phyloP scores from a whole-genome alignment of 2,113 vertebrate genomes.

The Phyllopteryx taeniolatus region DNA sequence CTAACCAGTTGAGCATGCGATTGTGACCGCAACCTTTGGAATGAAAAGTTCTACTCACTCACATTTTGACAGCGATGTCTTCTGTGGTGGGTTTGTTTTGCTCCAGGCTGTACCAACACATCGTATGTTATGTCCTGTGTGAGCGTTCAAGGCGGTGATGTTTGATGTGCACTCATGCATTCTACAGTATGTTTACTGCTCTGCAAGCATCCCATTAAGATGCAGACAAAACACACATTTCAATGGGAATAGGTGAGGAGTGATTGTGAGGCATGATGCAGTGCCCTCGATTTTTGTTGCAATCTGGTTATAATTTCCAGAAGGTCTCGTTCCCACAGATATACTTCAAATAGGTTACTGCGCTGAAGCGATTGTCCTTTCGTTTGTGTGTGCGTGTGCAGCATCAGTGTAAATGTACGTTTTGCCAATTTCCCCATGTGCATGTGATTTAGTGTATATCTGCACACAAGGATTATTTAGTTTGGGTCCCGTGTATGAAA shows the following conservation, averaged over 20 bases:
- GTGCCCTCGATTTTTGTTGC: slow-evolving; percentile 62
- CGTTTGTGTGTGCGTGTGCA: slow-evolving; percentile 20
- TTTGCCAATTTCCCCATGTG: slow-evolving; percentile 14
- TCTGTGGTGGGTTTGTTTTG: slow-evolving; percentile 12
- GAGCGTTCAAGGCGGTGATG: slow-evolving; percentile 11
- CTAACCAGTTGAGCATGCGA: background rate
- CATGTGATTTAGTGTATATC: background rate
- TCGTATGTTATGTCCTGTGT: background rate
- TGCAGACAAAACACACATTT: slow-evolving; percentile 10
- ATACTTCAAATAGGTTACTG: slow-evolving; percentile 64
- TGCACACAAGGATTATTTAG: slow-evolving; percentile 9
- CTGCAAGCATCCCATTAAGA: slow-evolving; percentile 9
- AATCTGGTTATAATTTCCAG: slow-evolving; percentile 45
- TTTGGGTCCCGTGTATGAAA: slow-evolving; percentile 47
- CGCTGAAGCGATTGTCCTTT: slow-evolving; percentile 53
- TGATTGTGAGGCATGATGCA: slow-evolving; percentile 60
- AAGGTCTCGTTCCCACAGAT: slow-evolving; percentile 36
- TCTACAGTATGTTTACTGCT: slow-evolving; percentile 11
- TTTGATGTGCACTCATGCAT: slow-evolving; percentile 12
- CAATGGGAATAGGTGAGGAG: too few species aligned
- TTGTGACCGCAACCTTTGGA: slow-evolving; percentile 10
- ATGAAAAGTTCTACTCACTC: slow-evolving; percentile 14
- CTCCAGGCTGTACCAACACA: background rate
- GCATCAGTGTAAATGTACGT: slow-evolving; percentile 27
- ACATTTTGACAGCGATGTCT: background rate